Conservation (phyloP, 2,113 vertebrate genomes). For the Odobenus rosmarus region DNA sequence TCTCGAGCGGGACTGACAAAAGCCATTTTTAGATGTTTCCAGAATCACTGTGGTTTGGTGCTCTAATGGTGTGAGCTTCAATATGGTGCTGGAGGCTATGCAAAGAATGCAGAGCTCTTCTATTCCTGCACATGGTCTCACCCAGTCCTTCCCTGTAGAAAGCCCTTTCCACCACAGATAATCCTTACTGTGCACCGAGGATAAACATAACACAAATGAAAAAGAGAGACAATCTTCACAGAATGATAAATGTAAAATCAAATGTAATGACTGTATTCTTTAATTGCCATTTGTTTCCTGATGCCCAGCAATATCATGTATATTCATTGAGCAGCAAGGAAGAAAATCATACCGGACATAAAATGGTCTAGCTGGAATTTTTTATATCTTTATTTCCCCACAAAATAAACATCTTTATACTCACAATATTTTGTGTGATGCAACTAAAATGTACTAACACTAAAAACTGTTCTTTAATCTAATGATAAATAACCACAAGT, state of each 20-base stretch:
- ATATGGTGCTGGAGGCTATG: accelerated
- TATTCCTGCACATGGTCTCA: background rate
- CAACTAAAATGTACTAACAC: background rate
- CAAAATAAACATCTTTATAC: slow-evolving; percentile 58
- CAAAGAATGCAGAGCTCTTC: background rate
- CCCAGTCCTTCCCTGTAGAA: background rate
- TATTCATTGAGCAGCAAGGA: background rate
- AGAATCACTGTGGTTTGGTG: background rate
- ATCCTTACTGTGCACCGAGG: background rate
- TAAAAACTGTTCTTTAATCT: slow-evolving; percentile 59
- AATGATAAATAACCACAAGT: slow-evolving; percentile 68
- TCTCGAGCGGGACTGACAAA: background rate
- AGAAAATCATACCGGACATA: slow-evolving; percentile 11
- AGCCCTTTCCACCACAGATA: background rate
- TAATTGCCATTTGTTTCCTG: background rate
- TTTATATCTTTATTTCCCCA: background rate
- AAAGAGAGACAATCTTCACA: background rate
- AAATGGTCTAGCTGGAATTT: slow-evolving; percentile 32
- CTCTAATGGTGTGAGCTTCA: accelerated
- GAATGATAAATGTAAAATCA: background rate
- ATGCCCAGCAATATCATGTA: background rate
- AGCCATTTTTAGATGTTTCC: background rate
- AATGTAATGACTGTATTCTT: background rate
- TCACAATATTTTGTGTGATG: slow-evolving; percentile 50
- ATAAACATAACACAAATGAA: background rate